Base-by-base conservation (phyloP, 2,888 invertebrate genomes). In the Chloromyia formosa region DNA sequence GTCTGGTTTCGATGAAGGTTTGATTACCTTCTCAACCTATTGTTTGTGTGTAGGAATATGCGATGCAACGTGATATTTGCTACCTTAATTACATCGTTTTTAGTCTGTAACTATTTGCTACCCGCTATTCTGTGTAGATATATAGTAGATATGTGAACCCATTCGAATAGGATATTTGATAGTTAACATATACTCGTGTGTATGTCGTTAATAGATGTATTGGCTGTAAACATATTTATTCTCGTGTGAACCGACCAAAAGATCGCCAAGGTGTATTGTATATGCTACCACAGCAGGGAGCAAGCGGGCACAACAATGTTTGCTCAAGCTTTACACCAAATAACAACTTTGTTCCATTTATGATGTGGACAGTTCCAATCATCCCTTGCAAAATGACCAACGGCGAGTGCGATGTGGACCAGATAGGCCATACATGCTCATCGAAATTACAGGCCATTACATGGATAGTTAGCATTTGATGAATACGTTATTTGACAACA, bases 21-120 rank as follows among this genome's bases (percentile, higher is more conserved):
- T 42, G 42, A 42, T 42, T 42, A 12, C 42, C 42, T 42, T 42
- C 12, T 42, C n/a, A n/a, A 42, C 12, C 42, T 42, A 42, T 42
- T 42, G 42, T 42, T n/a, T n/a, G n/a, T n/a, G n/a, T n/a, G n/a
- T n/a, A n/a, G n/a, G n/a, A n/a, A n/a, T n/a, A n/a, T n/a, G 42
- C 12, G 42, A 5, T 42, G 42, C 12, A 9, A 42, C 42, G 42
- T 42, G n/a, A n/a, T 42, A 42, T 49, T 7, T 49, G 49, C 49
- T 49, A 49, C 49, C 49, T 49, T 49, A 49, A 49, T 49, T 49
- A 49, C 12, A 49, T 49, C 49, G 12, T 49, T 49, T 12, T 49
- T 1, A n/a, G 49, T 42, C 27, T 35, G 27, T 35, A 35, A 35
- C 27, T 35, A 35, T 35, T 35, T 35, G 27, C 27, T 35, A 35